phyloP scores from a whole-genome alignment of 2,797 vertebrate species.

The Serranus cabrilla region DNA sequence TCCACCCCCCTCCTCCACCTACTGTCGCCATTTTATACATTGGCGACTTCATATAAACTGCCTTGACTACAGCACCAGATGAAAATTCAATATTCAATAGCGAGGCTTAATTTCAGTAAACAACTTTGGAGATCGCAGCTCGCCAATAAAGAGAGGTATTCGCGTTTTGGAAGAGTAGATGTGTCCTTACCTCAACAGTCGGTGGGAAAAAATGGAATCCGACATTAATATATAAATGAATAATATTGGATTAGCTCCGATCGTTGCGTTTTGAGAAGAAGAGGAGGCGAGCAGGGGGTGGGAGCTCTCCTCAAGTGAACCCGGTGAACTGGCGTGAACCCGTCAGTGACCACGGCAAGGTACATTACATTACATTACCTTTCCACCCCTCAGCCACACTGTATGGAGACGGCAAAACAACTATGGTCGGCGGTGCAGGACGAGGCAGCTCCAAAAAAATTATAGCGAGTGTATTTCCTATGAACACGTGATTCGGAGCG shows the following conservation, averaged over 20 bases:
- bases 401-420: conserved; percentile 82
- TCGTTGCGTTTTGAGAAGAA: conserved; percentile 83
- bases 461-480: conserved; percentile 86
- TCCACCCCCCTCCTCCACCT: conserved; percentile 82
- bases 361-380: conserved; percentile 82
- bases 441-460: conserved; percentile 85
- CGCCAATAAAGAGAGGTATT: conserved; percentile 44
- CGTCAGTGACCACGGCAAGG: conserved; percentile 84
- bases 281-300: conserved; percentile 82
- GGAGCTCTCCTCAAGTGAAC: conserved; percentile 88
- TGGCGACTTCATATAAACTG: conserved; percentile 88
- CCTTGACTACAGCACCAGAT: conserved; percentile 80
- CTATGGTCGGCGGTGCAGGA: conserved; percentile 82
- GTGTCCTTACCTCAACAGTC: conserved; percentile 84
- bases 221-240: conserved; percentile 86
- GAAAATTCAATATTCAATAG: conserved; percentile 78
- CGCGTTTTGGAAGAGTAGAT: conserved; percentile 55
- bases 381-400: conserved; percentile 71
- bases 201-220: conserved; percentile 80
- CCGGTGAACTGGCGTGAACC: conserved; percentile 87
- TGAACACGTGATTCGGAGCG: conserved; percentile 87
- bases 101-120: conserved; percentile 75
- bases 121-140: conserved; percentile 76
- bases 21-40: conserved; percentile 92
- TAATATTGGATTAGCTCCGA: conserved; percentile 86